Evolutionary conservation across 2,888 invertebrate species (phyloP).

Genomic region (Orchesella flavescens): DNA sequence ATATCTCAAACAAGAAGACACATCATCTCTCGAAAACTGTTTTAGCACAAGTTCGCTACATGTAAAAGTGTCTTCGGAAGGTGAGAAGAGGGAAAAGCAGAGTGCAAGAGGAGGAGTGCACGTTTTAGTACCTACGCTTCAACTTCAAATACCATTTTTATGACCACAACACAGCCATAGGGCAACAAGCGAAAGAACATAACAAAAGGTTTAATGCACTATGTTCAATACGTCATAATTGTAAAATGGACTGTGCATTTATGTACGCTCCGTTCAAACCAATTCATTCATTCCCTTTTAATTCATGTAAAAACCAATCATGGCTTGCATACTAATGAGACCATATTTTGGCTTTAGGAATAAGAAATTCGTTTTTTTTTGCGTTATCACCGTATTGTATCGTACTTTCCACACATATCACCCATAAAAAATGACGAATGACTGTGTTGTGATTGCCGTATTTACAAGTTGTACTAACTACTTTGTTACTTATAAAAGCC

Average conservation of each 20-base stretch:
- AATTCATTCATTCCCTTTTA: slow-evolving; percentile 26
- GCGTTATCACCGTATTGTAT: background rate
- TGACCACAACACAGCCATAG: background rate
- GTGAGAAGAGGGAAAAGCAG: background rate
- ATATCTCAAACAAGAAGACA: background rate
- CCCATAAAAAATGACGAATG: too few species aligned
- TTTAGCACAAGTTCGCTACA: background rate
- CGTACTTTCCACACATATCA: too few species aligned
- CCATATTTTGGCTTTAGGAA: background rate
- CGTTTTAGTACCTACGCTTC: slow-evolving; percentile 17
- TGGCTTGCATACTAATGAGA: slow-evolving; percentile 44
- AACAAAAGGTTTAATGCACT: too few species aligned
- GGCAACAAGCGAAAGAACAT: background rate
- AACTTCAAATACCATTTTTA: slow-evolving; percentile 35
- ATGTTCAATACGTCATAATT: background rate
- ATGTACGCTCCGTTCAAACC: background rate
- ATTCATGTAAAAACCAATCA: slow-evolving; percentile 39
- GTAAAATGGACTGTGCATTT: background rate
- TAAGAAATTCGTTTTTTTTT: background rate
- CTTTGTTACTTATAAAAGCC: too few species aligned
- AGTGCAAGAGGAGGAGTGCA: background rate
- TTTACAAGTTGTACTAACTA: too few species aligned
- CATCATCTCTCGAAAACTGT: background rate
- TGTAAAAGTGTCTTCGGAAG: background rate
- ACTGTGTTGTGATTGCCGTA: too few species aligned